A percentile compares a stretch with the other conserved stretches of the same genome.
phyloP scores from a whole-genome alignment of 1,140 invertebrate species.

The Cydia splendana region DNA sequence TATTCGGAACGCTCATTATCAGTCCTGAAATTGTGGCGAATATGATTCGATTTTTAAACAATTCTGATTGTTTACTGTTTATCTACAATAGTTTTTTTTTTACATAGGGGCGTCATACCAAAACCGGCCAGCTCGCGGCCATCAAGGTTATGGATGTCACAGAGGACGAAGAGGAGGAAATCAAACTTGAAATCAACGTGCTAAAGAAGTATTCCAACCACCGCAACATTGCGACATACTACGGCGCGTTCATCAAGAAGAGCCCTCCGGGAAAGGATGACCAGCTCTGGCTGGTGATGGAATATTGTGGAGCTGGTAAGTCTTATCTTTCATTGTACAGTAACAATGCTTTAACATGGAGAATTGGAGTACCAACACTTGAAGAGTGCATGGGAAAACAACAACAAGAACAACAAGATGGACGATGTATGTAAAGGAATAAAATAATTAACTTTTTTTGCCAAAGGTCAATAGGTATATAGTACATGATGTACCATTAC shows the following conservation, averaged over 20 bases:
- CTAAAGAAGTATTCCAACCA: constrained; percentile 99
- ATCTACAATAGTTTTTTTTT: not conserved
- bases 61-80: not conserved
- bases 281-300: constrained; percentile 99
- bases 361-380: too few species aligned
- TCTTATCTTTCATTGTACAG: constrained; percentile 26
- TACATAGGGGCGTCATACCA: constrained; percentile 97
- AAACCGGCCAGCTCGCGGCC: constrained; percentile 99
- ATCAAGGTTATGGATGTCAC: constrained; percentile 99
- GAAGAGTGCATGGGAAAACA: too few species aligned
- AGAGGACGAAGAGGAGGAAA: constrained; percentile 99
- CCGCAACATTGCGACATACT: constrained; percentile 99
- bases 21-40: not conserved
- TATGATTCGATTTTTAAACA: not conserved
- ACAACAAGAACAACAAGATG: too few species aligned
- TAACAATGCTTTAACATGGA: too few species aligned
- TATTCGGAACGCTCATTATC: too few species aligned
- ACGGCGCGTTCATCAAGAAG: constrained; percentile 99
- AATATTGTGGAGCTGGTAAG: constrained; percentile 98
- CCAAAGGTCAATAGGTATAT: too few species aligned
- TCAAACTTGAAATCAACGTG: constrained; percentile 99
- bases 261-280: constrained; percentile 99
- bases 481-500: too few species aligned
- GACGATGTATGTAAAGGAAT: too few species aligned
- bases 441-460: too few species aligned